phyloP scores from a whole-genome alignment of 2,797 vertebrate species.

The Eremophila alpestris region DNA sequence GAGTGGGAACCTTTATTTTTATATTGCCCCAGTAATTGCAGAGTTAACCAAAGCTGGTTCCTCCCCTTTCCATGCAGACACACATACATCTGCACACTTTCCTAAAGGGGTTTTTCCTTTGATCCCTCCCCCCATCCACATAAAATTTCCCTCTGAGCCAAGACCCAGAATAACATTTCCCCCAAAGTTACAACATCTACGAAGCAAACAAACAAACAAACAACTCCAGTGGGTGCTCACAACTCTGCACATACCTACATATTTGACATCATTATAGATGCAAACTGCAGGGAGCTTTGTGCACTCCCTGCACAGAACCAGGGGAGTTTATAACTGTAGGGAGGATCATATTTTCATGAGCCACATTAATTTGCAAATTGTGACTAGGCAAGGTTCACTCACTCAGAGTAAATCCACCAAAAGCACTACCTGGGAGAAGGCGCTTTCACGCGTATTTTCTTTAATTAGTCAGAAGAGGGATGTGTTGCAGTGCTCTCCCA shows the following conservation, averaged over 20 bases:
- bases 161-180: constrained; percentile 42
- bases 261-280: background rate
- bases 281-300: background rate
- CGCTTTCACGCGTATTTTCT: background rate
- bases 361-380: constrained; percentile 40
- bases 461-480: background rate
- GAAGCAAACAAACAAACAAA: background rate
- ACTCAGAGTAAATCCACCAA: background rate
- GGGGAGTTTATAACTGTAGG: constrained; percentile 8
- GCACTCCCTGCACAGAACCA: background rate
- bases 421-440: background rate
- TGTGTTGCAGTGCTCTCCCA: background rate
- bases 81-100: background rate
- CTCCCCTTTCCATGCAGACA: background rate
- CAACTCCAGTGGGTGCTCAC: background rate
- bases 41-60: background rate
- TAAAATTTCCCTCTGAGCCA: constrained; percentile 9
- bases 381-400: background rate
- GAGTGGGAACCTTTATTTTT: background rate
- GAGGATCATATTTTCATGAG: constrained; percentile 27
- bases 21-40: background rate
- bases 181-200: constrained; percentile 27
- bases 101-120: constrained; percentile 29
- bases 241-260: fast-evolving
- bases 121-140: background rate